Base-by-base conservation (phyloP, 2,113 vertebrate genomes). In the Semicossyphus pulcher region DNA sequence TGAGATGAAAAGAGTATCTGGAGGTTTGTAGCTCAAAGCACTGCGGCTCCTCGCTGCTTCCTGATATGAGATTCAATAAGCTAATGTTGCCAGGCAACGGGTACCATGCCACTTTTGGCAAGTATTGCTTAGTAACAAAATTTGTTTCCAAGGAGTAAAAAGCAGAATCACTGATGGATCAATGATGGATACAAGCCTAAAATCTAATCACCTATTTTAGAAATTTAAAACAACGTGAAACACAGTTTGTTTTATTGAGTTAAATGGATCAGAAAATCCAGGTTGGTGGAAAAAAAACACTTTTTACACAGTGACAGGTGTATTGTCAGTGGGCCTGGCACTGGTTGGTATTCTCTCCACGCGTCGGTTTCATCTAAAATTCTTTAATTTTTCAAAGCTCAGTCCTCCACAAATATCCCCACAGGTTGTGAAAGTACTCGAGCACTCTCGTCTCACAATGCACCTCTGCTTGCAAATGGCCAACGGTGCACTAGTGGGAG, bases 51-150 rank as follows among this genome's bases (percentile, higher is more conserved):
- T 81, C 74, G 6, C 53, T 32, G 52, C 79, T 80, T 84, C 86
- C 72, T 79, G 59, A 72, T 76, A 67, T 72, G 68, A 83, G 82
- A 87, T 86, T 84, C 63, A 86, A 70, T 88, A 85, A 86, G 79
- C 72, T 72, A 80, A 91, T 87, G 89, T 90, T 87, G 88, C 89
- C 83, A 81, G 88, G 89, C 91, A 92, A 92, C 91, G 25, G 72
- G 56, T 71, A 72, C 80, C 78, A 44, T 81, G 84, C 81, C 73
- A 87, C 83, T 88, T 92, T 90, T 84, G 82, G 85, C 69, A 83
- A 86, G 56, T 81, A 87, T 77, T 87, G 86, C 88, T 83, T 88
- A 45, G 88, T 88, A 88, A 90, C 88, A 84, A 85, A 88, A 78
- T 78, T 67, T 78, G 26, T 86, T 81, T 85, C 72, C 41, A 72